Base-by-base conservation (phyloP, 2,797 vertebrate genomes). In the Alcedo quadribrachys region DNA sequence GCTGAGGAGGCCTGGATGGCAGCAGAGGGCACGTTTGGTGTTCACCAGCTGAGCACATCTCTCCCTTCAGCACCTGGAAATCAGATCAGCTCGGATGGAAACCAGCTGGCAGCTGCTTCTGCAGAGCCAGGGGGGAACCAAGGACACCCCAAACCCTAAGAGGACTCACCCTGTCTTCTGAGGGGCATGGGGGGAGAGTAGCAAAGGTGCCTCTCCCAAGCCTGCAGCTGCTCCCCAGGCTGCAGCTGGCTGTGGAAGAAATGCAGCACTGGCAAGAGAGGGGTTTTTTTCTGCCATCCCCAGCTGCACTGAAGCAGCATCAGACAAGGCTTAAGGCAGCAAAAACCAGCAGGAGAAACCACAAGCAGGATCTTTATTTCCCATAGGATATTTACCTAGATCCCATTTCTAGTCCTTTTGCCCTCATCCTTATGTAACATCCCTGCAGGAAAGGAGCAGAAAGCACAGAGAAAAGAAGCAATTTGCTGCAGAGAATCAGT, bases 381-480 rank as follows among this genome's bases (percentile, higher is more conserved):
- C 79, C 84, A 71, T 16, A 89, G 92, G 92, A 94, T 90, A 79
- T 70, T 28, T 74, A 92, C 91, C 91, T 91, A 82, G 48, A 89
- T 92, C 86, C 43, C 76, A 65, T 87, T 92, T 93, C 51, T 77
- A 90, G 81, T 42, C 69, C 58, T 28, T 80, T 93, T 86, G 81
- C 30, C 76, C 86, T 89, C 17, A n/a, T 87, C 81, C 87, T 94
- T 92, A 93, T 35, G 60, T 89, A 93, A 92, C 66, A 66, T 24
- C 60, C 46, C 73, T 79, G 81, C 40, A 74, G 76, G 35, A 93
- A 63, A 68, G 51, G 40, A 90, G 51, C 62, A 89, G 55, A 92
- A 92, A 93, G 81, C 3, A 1, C 21, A 63, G 40, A 85, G 54
- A 88, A 94, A 91, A 85, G 42, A 94, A 88, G 90, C 60, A 78